Evolutionary conservation across 2,888 invertebrate genomes (phyloP), one percentile per base, ranked within the genome.

Genomic region (Dicyrtoma fusca): DNA sequence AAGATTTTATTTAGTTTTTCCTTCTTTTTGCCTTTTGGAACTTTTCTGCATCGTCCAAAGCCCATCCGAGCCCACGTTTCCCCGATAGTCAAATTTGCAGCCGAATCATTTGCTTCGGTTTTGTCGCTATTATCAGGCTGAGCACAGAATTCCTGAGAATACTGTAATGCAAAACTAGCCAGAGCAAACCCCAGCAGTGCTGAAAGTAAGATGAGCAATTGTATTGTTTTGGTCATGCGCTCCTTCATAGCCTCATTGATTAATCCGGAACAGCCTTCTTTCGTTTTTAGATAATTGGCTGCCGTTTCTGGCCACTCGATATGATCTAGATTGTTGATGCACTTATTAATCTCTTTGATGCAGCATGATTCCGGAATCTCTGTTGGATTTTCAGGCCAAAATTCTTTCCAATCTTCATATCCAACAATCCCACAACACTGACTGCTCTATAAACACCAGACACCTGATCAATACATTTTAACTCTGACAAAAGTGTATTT

Each of bases 11-110:
- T 61, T 6, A 13, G 3, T 49, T 49, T 49, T 13, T 49, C 11
- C 11, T 13, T 3, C n/a, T 61, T 61, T 34, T 34, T 34, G 34
- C 34, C 8, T 8, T 34, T 34, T 34, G 34, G 34, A n/a, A n/a
- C n/a, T n/a, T n/a, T n/a, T n/a, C n/a, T n/a, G 21, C 1, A 6
- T 34, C 17, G 26, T 1, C 42, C 17, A 44, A 61, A 61, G 10
- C 61, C 61, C 61, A 61, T 61, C 34, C 61, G 13, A 17, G 61
- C 61, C 61, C 61, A 61, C 1, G 61, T 61, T 61, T 61, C 61
- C 3, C 61, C 61, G 17, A 61, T 14, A 5, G 49, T 65, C 1
- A 65, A 13, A 6, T 26, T 34, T 2, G 61, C 26, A 13, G 42
- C 42, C 13, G 17, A 19, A 4, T n/a, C n/a, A n/a, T n/a, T n/a